phyloP scores from a whole-genome alignment of 2,888 invertebrate species.

The Parnassius glacialis region DNA sequence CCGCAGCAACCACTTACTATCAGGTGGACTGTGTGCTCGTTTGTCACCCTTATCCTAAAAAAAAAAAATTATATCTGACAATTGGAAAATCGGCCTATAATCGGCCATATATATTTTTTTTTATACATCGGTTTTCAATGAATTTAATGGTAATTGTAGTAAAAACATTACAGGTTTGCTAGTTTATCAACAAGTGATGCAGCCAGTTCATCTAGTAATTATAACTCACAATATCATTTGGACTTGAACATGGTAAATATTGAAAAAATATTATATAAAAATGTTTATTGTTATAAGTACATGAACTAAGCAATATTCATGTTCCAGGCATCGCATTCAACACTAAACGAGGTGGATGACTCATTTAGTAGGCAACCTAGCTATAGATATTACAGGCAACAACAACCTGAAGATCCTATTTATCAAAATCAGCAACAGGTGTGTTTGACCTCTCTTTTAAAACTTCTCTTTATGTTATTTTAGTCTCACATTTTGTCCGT shows the following conservation, averaged over 20 bases:
- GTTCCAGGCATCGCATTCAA: constrained; percentile 68
- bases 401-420: constrained; percentile 69
- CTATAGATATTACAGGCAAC: constrained; percentile 66
- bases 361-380: constrained; percentile 75
- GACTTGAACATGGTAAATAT: constrained; percentile 62
- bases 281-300: background rate
- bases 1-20: too few species aligned
- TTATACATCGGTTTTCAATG: too few species aligned
- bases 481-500: too few species aligned
- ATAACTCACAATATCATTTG: constrained; percentile 69
- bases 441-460: constrained; percentile 8
- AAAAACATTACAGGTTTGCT: constrained; percentile 79
- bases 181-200: constrained; percentile 82
- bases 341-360: constrained; percentile 72
- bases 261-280: background rate
- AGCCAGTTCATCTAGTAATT: constrained; percentile 65
- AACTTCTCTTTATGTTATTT: too few species aligned
- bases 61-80: too few species aligned
- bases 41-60: too few species aligned
- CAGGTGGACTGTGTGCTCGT: too few species aligned
- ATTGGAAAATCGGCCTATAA: too few species aligned
- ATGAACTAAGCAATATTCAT: background rate
- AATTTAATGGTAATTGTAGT: constrained; percentile 5
- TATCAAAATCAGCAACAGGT: constrained; percentile 79
- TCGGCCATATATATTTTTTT: too few species aligned